Conservation (phyloP, 2,797 vertebrate genomes). For the Dendrocincla fuliginosa region DNA sequence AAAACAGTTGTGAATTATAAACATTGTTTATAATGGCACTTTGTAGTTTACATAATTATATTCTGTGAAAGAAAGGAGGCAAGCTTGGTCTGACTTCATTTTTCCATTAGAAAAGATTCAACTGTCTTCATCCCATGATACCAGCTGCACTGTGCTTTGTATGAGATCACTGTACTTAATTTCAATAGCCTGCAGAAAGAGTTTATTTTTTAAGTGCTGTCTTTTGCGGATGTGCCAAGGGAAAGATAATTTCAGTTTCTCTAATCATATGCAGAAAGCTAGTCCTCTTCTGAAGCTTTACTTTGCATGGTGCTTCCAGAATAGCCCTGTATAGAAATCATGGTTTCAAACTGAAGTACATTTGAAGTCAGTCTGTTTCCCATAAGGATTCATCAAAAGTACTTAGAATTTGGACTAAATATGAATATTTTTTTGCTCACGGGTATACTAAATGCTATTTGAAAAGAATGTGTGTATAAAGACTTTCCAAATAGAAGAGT, state of each 20-base stretch:
- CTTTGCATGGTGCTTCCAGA: conserved; percentile 21
- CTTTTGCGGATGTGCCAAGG: conserved; percentile 71
- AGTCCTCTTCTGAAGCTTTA: conserved; percentile 49
- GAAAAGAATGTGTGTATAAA: not conserved
- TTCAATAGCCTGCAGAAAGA: conserved; percentile 74
- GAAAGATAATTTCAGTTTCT: conserved; percentile 69
- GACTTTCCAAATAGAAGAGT: not conserved
- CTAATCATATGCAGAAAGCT: conserved; percentile 53
- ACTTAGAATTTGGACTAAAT: not conserved
- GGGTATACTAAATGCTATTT: not conserved
- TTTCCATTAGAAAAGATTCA: conserved; percentile 73
- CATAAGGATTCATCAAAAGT: not conserved
- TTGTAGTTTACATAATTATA: conserved; percentile 78
- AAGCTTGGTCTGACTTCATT: conserved; percentile 73
- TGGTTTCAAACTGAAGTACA: not conserved
- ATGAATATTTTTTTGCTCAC: not conserved
- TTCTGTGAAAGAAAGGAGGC: conserved; percentile 71
- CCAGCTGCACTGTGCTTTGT: conserved; percentile 76
- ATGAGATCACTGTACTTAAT: conserved; percentile 71
- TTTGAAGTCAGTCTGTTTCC: not conserved
- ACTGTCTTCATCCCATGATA: conserved; percentile 69
- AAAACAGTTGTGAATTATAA: conserved; percentile 74
- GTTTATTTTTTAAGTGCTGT: conserved; percentile 72
- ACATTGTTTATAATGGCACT: conserved; percentile 75
- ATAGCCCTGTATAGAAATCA: not conserved